Evolutionary conservation across 2,888 invertebrate species (phyloP), one percentile per base, ranked within the genome.

Genomic region (Sepioteuthis lessoniana): DNA sequence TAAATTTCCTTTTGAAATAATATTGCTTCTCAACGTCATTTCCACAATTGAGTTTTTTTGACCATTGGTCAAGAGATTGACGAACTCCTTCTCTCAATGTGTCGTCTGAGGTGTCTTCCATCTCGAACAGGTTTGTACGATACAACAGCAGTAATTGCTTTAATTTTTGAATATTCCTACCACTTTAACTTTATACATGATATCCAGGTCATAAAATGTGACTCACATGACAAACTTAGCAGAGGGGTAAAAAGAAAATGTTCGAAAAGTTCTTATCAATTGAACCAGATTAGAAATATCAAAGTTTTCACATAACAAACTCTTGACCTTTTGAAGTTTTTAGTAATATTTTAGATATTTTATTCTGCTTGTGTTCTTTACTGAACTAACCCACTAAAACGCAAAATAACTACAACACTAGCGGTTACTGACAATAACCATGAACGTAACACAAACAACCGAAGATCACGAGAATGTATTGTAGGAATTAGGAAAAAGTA

Each of bases 21-120:
- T 96, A 95, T 93, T 96, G 96, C 94, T 95, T 96, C 92, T 96
- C 96, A 21, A 96, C 94, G 94, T 96, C 96, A 0, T 96, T 96
- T 25, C 94, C 95, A 95, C 96, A 96, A 46, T 96, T 95, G 35
- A 96, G 94, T 92, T 96, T 96, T 93, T 95, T 90, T 19, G 95
- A 94, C 96, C 96, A 96, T 25, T 95, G 94, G 10, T 90, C 94
- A 38, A 96, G 94, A 94, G 96, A 96, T 55, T 95, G 94, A 1
- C 96, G 94, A 1, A 96, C 96, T 19, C n/a, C n/a, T 35, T 76
- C n/a, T 76, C 76, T 76, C 76, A 76, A 76, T 16, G 76, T 76
- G 0, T n/a, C 8, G 16, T 76, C 76, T 35, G 76, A 76, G 4
- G 76, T n/a, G n/a, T 35, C 76, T 76, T 76, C 76, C 76, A 76